phyloP scores from a whole-genome alignment of 2,113 vertebrate genomes.

The Tachuris rubrigastra region DNA sequence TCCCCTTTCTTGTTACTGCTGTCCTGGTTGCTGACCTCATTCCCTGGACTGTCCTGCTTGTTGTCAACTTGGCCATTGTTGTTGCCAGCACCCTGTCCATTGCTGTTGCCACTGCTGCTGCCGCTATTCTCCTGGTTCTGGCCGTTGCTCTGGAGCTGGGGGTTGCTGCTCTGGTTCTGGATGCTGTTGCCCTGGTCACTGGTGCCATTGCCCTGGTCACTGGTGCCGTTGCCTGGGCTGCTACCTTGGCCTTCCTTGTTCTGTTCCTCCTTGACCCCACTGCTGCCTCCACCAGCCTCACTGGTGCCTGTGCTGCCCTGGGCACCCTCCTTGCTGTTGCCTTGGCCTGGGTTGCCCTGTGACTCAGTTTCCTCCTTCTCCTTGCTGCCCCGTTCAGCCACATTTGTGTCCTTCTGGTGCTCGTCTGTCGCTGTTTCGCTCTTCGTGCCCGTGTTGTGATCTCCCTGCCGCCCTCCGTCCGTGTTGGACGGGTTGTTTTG shows the following conservation, averaged over 20 bases:
- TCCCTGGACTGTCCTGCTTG: accelerated
- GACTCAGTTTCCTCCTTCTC: accelerated
- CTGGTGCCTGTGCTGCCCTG: accelerated
- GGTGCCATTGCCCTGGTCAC: accelerated
- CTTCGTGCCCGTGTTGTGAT: accelerated
- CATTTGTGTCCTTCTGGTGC: accelerated
- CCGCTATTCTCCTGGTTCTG: background rate
- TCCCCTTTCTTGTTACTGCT: accelerated
- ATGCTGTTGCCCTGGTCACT: accelerated
- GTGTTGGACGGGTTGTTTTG: accelerated
- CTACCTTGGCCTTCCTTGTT: accelerated
- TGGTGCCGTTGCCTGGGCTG: background rate
- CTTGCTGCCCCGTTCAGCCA: accelerated
- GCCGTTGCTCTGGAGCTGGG: background rate
- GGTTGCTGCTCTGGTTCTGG: background rate
- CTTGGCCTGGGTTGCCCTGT: accelerated
- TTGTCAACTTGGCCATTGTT: accelerated
- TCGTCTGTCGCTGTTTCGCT: accelerated
- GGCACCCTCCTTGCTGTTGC: accelerated
- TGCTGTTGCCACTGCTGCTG: accelerated
- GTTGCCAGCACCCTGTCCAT: background rate
- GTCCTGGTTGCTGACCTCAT: accelerated
- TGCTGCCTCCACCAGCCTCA: accelerated
- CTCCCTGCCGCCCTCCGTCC: accelerated
- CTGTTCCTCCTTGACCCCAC: accelerated